Base-by-base conservation (phyloP, 2,113 vertebrate genomes). In the Gymnocephalus cernua region DNA sequence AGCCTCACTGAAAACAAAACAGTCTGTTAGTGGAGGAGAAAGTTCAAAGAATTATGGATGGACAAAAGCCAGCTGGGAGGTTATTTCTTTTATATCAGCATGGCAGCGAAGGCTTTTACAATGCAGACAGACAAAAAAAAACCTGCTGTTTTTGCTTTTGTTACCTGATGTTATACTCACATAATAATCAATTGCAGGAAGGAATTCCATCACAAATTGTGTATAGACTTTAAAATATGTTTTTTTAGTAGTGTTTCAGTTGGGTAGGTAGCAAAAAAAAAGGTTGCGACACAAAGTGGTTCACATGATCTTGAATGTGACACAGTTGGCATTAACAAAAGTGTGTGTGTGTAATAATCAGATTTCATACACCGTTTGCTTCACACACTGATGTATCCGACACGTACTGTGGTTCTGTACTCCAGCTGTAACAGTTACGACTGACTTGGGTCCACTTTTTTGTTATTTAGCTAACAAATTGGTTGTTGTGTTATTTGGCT, bases 401-500 rank as follows among this genome's bases (percentile, higher is more conserved):
- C 27, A 18, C 29, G 48, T 0, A 23, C 44, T 38, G 11, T 9
- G 25, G 35, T 18, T 62, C 47, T 29, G 21, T n/a, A 14, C 38
- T 7, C 13, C 4, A 35, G 50, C 12, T 66, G 41, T 72, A 68
- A 50, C 53, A 23, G 25, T 45, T 62, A 23, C 13, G 0, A 9
- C 29, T 10, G 41, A 58, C 21, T 63, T 13, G 21, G 11, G 14
- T 23, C 14, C 12, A 23, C n/a, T n/a, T 64, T 59, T 59, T 32
- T 19, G 15, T 41, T 53, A 50, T 75, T 74, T 51, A 3, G 19
- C 32, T 19, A 70, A 54, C 48, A 51, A 21, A 66, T 53, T 53
- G 51, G 21, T 21, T 32, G 18, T 50, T 81, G 11, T 53, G 35
- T 74, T 71, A 27, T 61, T 77, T 53, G 48, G 62, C 61, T 38